A percentile compares a stretch with the other conserved stretches of the same genome.
These are phyloP conservation scores for Porites lobata DNA, from an alignment of 92 coral and sea anemone genomes.

Conservation along the genomic window DNA sequence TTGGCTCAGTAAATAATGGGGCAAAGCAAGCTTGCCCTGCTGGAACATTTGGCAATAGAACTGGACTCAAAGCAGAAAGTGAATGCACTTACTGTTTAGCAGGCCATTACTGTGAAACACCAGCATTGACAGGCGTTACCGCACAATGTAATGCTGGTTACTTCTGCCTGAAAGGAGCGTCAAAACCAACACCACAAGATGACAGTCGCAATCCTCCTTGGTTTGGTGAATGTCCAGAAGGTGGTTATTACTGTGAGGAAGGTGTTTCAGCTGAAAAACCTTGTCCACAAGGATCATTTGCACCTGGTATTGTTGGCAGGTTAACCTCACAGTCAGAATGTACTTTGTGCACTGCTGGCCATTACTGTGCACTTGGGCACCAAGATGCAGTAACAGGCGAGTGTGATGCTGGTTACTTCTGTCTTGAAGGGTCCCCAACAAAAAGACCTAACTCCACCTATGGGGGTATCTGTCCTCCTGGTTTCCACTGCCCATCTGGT, in stretches of 20 bases:
- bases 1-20: slow-evolving; percentile 66
- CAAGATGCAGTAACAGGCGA: slow-evolving; percentile 70
- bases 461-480: slow-evolving; percentile 94
- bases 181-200: slow-evolving; percentile 65
- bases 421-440: slow-evolving; percentile 88
- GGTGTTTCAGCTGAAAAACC: slow-evolving; percentile 74
- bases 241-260: slow-evolving; percentile 86
- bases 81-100: slow-evolving; percentile 89
- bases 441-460: slow-evolving; percentile 74
- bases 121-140: slow-evolving; percentile 70
- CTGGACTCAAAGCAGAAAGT: slow-evolving; percentile 58
- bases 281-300: slow-evolving; percentile 90
- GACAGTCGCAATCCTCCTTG: slow-evolving; percentile 63
- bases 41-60: slow-evolving; percentile 89
- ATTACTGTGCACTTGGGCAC: slow-evolving; percentile 85
- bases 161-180: slow-evolving; percentile 81
- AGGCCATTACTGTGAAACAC: slow-evolving; percentile 84
- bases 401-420: slow-evolving; percentile 89
- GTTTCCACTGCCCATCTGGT: slow-evolving; percentile 82
- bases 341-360: slow-evolving; percentile 87
- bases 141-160: slow-evolving; percentile 89
- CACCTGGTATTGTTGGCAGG: slow-evolving; percentile 71
- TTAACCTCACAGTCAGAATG: slow-evolving; percentile 76
- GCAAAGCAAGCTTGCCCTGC: slow-evolving; percentile 85
- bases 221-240: slow-evolving; percentile 91